Base-by-base conservation (phyloP, 2,797 vertebrate species). In the Nannoperca obscura region DNA sequence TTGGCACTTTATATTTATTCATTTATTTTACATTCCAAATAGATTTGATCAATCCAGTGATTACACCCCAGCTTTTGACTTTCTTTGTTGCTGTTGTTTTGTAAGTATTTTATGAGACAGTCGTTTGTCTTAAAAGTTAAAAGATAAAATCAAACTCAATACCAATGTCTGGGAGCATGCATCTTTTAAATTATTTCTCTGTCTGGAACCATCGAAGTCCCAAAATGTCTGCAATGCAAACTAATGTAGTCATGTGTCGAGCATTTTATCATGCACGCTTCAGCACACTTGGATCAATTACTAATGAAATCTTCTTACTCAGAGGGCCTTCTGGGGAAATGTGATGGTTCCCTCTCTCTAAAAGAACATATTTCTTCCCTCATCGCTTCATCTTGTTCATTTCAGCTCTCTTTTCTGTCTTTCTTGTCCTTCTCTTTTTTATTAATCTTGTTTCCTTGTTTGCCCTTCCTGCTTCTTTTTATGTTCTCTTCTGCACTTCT, bases 201-300 rank as follows among this genome's bases (percentile, higher is more conserved):
- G 71, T 83, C 74, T 79, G 75, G 80, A 84, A 60, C 62, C 50
- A 34, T 38, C 8, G 0, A 66, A 63, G 66, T 74, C 78, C 77
- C 83, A 69, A 80, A 89, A 81, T 80, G 69, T 84, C 80, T 86
- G 32, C 50, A 40, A 53, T 60, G 58, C 74, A 83, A 86, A 86
- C 50, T 66, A 78, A 88, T 85, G 71, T 55, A 75, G 75, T 82
- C 71, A 36, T 76, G 78, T 78, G 78, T 59, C 1, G 20, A 85
- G 78, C 73, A 27, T 84, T 87, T 89, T 82, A 86, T 83, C 88
- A 80, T 78, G 74, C 69, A 59, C 13, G 68, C 74, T 62, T 76
- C 77, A 47, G 65, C 66, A 22, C 71, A 42, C 63, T 76, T 53
- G 50, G 69, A 91, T 91, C 85, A 87, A 87, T 89, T 85, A 75